A percentile compares a stretch with the other conserved stretches of the same genome.
Evolutionary conservation across 1,140 invertebrate genomes (phyloP).

Genomic region (Leguminivora glycinivorella): DNA sequence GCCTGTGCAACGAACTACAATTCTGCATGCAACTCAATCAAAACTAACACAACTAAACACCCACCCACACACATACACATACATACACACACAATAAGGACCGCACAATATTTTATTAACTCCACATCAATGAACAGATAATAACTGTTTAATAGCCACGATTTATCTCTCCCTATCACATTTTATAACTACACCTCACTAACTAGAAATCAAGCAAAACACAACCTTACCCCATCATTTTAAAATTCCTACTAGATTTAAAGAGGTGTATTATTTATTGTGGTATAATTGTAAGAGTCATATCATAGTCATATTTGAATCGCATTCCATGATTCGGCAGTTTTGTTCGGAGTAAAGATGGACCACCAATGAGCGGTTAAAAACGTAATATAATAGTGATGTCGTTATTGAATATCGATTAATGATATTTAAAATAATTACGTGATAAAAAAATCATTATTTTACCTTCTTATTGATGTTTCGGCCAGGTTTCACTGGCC

Average conservation of each 20-base stretch:
- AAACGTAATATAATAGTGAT: conserved; percentile 42
- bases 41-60: conserved; percentile 3
- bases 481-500: too few relatives aligned
- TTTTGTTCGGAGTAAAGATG: conserved; percentile 66
- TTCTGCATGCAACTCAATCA: neutral
- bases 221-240: conserved; percentile 39
- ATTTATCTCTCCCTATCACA: conserved; percentile 55
- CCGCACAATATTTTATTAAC: conserved; percentile 74
- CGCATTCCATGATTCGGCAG: conserved; percentile 75
- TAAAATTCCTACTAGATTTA: conserved; percentile 29
- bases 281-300: conserved; percentile 59
- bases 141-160: conserved; percentile 74
- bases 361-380: conserved; percentile 69
- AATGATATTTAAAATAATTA: neutral
- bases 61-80: conserved; percentile 38
- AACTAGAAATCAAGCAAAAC: conserved; percentile 16
- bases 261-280: conserved; percentile 34
- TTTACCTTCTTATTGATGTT: too few relatives aligned
- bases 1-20: neutral
- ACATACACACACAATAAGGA: conserved; percentile 30
- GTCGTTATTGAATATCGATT: conserved; percentile 11
- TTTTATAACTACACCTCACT: conserved; percentile 11
- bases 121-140: conserved; percentile 64
- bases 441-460: too few relatives aligned
- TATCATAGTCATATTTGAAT: conserved; percentile 74